Conservation (phyloP, 1,140 invertebrate species). For the Argopecten irradians region DNA sequence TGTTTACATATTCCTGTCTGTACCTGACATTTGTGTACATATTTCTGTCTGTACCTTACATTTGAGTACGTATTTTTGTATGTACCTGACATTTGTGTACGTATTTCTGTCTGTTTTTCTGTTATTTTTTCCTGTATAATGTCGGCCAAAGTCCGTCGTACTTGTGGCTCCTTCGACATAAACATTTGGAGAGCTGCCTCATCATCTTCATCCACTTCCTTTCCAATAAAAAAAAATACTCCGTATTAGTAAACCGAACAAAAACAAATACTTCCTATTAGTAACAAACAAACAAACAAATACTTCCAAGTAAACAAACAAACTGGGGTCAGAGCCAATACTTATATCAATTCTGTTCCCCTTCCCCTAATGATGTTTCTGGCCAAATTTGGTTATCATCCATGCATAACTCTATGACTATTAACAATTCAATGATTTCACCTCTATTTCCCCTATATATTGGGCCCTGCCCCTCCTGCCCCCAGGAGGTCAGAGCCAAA, state of each 20-base stretch:
- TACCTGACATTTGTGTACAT: slow-evolving; percentile 87
- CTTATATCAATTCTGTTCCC: too few species aligned
- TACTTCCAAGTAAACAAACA: background rate
- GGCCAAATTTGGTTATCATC: too few species aligned
- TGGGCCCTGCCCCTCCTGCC: too few species aligned
- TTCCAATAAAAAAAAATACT: slow-evolving; percentile 51
- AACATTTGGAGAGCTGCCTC: slow-evolving; percentile 91
- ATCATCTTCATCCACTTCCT: slow-evolving; percentile 90
- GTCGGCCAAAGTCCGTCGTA: slow-evolving; percentile 87
- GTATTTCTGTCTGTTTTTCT: slow-evolving; percentile 93
- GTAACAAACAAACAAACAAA: background rate
- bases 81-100: slow-evolving; percentile 87
- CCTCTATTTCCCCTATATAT: too few species aligned
- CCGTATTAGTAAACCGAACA: background rate
- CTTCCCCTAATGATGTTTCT: too few species aligned
- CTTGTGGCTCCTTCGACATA: slow-evolving; percentile 84
- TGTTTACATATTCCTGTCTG: background rate
- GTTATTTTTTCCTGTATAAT: slow-evolving; percentile 95
- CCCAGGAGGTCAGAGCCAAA: too few species aligned
- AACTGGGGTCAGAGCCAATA: too few species aligned
- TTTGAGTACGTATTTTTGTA: background rate
- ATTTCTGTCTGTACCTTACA: slow-evolving; percentile 85
- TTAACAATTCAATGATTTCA: too few species aligned
- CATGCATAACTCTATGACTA: too few species aligned
- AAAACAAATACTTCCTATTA: background rate